A percentile compares a stretch with the other conserved stretches of the same genome.
Evolutionary conservation across 2,113 vertebrate species (phyloP).

Genomic region (Triplophysa tibetana): DNA sequence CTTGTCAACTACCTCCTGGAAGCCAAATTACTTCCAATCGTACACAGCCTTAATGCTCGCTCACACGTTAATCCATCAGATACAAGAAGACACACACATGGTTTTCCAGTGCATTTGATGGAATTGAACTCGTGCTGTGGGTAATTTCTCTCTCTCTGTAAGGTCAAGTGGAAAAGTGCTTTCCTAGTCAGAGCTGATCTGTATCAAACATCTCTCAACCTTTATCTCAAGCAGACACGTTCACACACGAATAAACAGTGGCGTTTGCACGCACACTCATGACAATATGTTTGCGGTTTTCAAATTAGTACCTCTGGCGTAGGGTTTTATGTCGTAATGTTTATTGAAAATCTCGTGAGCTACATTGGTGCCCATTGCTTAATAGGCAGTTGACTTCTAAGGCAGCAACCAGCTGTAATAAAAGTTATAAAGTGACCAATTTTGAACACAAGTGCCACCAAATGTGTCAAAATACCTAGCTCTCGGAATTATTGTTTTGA

Average conservation of each 20-base stretch:
- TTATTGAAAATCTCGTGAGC: too few relatives aligned
- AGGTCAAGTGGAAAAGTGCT: constrained; percentile 77
- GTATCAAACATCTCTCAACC: constrained; percentile 56
- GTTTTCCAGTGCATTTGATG: constrained; percentile 53
- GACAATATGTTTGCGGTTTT: not conserved
- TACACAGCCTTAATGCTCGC: not conserved
- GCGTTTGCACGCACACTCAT: not conserved
- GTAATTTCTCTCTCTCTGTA: constrained; percentile 74
- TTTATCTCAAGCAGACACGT: constrained; percentile 1
- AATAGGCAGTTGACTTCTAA: too few relatives aligned
- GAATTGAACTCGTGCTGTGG: constrained; percentile 71
- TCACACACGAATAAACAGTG: not conserved
- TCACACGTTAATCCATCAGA: constrained; percentile 13
- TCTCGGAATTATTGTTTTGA: too few relatives aligned
- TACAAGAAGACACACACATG: constrained; percentile 27
- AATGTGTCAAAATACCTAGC: too few relatives aligned
- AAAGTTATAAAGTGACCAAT: too few relatives aligned
- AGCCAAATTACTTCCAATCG: constrained; percentile 24
- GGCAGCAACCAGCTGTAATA: too few relatives aligned
- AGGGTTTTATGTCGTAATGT: too few relatives aligned
- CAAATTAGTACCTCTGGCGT: not conserved
- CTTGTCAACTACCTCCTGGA: constrained; percentile 30
- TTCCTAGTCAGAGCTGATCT: constrained; percentile 73
- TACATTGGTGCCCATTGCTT: too few relatives aligned
- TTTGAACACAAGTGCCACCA: too few relatives aligned